phyloP scores from a whole-genome alignment of 2,113 vertebrate species.

The Marmota flaviventris region DNA sequence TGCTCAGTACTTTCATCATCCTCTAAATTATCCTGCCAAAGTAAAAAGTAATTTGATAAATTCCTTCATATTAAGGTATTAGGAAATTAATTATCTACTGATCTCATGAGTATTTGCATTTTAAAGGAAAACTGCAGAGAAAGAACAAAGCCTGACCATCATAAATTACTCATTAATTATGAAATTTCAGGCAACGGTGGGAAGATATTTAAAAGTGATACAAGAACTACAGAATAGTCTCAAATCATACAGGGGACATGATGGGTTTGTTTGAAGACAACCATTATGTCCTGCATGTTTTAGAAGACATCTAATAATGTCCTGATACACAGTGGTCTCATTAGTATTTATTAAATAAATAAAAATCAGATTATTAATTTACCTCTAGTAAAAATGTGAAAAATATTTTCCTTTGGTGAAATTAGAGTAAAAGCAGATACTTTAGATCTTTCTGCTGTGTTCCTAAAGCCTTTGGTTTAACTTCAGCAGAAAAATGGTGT shows the following conservation, averaged over 20 bases:
- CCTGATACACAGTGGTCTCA: background rate
- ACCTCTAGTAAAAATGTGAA: background rate
- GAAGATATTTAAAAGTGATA: slow-evolving; percentile 19
- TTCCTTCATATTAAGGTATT: slow-evolving; percentile 27
- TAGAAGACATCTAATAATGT: background rate
- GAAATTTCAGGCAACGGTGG: background rate
- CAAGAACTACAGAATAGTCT: background rate
- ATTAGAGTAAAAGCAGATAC: background rate
- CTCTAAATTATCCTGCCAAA: slow-evolving; percentile 58
- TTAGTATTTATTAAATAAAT: slow-evolving; percentile 48
- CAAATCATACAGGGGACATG: background rate
- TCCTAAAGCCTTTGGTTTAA: background rate
- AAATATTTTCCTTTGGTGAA: background rate
- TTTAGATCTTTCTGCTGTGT: background rate
- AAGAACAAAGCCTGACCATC: slow-evolving; percentile 52
- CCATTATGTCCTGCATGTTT: background rate
- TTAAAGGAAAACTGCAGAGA: slow-evolving; percentile 56
- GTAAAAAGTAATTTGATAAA: slow-evolving; percentile 55
- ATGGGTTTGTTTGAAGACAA: background rate
- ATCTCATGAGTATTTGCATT: slow-evolving; percentile 61
- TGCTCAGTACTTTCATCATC: slow-evolving; percentile 18
- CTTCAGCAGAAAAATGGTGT: background rate
- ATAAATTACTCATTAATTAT: slow-evolving; percentile 59
- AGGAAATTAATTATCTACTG: slow-evolving; percentile 65
- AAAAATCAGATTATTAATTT: background rate